Evolutionary conservation across 2,797 vertebrate genomes (phyloP), one percentile per base, ranked within the genome.

Genomic region (Trachops cirrhosus): DNA sequence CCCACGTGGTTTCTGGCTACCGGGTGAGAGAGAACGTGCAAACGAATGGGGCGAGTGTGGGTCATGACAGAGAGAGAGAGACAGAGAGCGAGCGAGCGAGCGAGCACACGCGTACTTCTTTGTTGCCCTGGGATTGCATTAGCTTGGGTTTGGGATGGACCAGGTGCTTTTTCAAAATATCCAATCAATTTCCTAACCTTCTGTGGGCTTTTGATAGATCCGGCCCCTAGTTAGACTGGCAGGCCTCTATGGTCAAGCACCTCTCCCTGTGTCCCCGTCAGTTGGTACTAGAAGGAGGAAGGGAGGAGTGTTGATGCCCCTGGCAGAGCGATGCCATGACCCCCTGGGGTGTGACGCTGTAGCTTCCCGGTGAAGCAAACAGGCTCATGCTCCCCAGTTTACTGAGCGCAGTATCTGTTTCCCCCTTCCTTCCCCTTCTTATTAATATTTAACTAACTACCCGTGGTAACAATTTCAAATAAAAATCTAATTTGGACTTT

Each of bases 21-120:
- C 0, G 6, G 29, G 62, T n/a, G 62, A 64, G 62, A n/a, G 62
- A 64, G 29, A 64, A 64, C 16, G 62, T 18, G 15, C 62, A n/a
- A 62, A 64, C 0, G 15, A 62, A 64, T 8, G 62, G 32, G 14
- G 32, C 6, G 62, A n/a, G 62, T 64, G 62, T n/a, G 62, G 29
- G 15, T 64, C 32, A 3, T 64, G 62, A 8, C 15, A 16, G 62
- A 64, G 32, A 64, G 62, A 32, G 4, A 59, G 57, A 29, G 24
- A 8, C 26, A 5, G 24, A 26, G 57, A 22, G 52, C n/a, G n/a
- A n/a, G n/a, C n/a, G n/a, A n/a, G n/a, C n/a, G n/a, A n/a, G n/a
- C n/a, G n/a, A 9, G 21, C 5, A 5, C 5, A 1, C 5, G 5
- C 8, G 1, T 29, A 64, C 59, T n/a, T 15, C 29, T n/a, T 64